These are phyloP conservation scores for Todiramphus saurophagus DNA, from an alignment of 2,113 vertebrate genomes.

Conservation along the genomic window DNA sequence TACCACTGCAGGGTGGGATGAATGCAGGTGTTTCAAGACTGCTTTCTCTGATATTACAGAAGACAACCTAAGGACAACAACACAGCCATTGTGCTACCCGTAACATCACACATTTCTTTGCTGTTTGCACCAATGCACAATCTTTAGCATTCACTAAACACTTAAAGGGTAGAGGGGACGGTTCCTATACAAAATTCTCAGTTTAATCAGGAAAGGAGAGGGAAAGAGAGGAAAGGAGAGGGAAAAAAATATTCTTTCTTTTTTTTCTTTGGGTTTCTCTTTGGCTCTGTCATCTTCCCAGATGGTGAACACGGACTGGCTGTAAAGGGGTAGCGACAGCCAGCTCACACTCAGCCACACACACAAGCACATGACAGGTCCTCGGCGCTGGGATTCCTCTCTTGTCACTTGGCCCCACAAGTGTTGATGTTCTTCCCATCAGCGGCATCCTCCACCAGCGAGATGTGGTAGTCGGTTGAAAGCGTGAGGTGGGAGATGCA, in stretches of 20 bases:
- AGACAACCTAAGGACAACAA: conserved; percentile 19
- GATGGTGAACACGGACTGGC: background rate
- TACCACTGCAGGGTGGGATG: conserved; percentile 4
- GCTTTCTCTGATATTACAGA: background rate
- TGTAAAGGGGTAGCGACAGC: background rate
- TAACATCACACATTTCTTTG: conserved; percentile 18
- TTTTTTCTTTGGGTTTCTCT: background rate
- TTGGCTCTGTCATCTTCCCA: conserved; percentile 13
- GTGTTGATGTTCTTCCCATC: conserved; percentile 97
- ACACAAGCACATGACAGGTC: background rate
- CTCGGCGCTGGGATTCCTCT: background rate
- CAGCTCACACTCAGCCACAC: background rate
- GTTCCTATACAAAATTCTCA: conserved; percentile 38
- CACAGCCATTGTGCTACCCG: background rate
- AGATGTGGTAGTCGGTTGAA: conserved; percentile 91
- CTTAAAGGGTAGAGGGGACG: background rate
- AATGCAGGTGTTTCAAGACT: conserved; percentile 36
- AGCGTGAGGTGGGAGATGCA: conserved; percentile 96
- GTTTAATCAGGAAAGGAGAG: background rate
- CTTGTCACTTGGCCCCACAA: conserved; percentile 83
- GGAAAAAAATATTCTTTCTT: background rate
- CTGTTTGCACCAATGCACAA: background rate
- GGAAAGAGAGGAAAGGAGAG: background rate
- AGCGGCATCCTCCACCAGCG: conserved; percentile 89
- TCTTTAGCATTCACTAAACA: background rate